These are phyloP conservation scores for Melitaea cinxia DNA, from an alignment of 1,140 invertebrate genomes.

Conservation along the genomic window DNA sequence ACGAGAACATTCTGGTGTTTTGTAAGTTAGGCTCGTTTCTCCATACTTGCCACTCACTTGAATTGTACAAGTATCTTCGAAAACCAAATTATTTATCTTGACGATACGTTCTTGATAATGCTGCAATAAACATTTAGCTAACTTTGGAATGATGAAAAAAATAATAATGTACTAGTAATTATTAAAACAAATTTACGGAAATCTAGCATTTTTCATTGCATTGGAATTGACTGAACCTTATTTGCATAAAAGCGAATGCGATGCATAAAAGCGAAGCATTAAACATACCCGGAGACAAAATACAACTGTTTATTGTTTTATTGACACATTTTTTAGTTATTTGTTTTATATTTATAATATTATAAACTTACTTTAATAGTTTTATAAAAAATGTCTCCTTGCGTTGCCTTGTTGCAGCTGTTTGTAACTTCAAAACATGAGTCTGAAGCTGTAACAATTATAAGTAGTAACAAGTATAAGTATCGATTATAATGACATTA, in stretches of 20 bases:
- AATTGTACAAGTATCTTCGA: slow-evolving; percentile 45
- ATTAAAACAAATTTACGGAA: no score
- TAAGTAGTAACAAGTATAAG: background rate
- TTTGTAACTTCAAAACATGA: slow-evolving; percentile 47
- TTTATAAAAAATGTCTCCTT: slow-evolving; percentile 26
- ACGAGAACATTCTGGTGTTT: slow-evolving; percentile 43
- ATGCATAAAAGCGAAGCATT: no score
- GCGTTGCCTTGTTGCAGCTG: slow-evolving; percentile 38
- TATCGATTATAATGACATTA: background rate
- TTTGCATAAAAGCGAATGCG: no score
- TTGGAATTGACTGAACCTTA: no score
- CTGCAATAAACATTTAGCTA: slow-evolving; percentile 37
- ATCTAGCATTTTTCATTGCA: no score
- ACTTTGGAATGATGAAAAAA: background rate
- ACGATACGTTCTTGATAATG: slow-evolving; percentile 31
- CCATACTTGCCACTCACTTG: slow-evolving; percentile 47
- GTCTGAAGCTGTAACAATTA: slow-evolving; percentile 44
- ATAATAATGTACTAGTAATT: background rate
- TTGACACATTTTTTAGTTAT: no score
- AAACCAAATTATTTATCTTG: slow-evolving; percentile 25
- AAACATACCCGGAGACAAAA: no score
- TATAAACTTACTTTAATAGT: slow-evolving; percentile 29
- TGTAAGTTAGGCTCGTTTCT: slow-evolving; percentile 37
- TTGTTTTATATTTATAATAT: background rate
- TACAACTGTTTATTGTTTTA: no score